These are phyloP conservation scores for Ammospiza maritima DNA, from an alignment of 2,797 vertebrate species.

Conservation along the genomic window DNA sequence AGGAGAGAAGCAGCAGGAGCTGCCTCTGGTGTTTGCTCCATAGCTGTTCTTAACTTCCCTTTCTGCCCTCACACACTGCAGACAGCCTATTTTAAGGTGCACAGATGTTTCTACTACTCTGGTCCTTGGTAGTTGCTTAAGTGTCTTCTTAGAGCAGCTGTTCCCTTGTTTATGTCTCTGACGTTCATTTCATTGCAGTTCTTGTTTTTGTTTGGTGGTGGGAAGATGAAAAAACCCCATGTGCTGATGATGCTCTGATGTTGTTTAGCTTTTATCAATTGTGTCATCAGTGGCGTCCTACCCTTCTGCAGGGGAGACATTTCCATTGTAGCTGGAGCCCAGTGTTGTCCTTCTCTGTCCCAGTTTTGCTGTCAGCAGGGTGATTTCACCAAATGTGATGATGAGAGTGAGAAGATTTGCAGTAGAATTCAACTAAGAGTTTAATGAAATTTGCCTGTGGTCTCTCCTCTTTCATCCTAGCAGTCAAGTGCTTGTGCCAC, in stretches of 20 bases:
- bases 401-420: not conserved
- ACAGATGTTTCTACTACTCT: conserved; percentile 45
- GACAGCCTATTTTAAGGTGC: conserved; percentile 50
- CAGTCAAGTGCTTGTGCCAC: not conserved
- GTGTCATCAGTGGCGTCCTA: not conserved
- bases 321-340: not conserved
- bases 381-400: not conserved
- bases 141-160: conserved; percentile 46
- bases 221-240: not conserved
- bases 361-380: not conserved
- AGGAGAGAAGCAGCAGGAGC: not conserved
- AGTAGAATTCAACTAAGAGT: not conserved
- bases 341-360: not conserved
- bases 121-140: conserved; percentile 13
- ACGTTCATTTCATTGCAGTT: not conserved
- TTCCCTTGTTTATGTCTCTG: conserved; percentile 42
- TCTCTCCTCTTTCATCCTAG: not conserved
- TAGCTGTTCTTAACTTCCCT: not conserved
- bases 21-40: not conserved
- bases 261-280: not conserved
- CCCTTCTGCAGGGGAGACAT: not conserved
- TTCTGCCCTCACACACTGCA: not conserved
- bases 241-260: not conserved
- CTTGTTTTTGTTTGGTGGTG: not conserved
- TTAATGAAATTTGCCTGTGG: not conserved